These are phyloP conservation scores for Amiota communis DNA, from an alignment of 2,888 invertebrate genomes.

Conservation along the genomic window DNA sequence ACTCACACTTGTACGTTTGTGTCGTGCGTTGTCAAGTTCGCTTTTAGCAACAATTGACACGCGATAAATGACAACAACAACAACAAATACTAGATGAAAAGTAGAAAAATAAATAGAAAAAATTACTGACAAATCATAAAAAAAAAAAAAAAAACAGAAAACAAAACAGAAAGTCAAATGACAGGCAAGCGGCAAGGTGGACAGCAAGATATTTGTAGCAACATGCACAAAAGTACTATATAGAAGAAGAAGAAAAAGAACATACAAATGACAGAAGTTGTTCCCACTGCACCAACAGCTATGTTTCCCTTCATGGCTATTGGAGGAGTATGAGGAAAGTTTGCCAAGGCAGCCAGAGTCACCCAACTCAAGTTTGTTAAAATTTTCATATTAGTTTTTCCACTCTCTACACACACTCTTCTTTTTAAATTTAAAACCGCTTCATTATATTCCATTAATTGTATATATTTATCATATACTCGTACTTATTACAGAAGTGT, in stretches of 20 bases:
- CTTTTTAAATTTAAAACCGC: too few relatives aligned
- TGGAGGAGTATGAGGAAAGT: too few relatives aligned
- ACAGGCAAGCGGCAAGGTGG: background rate
- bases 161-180: background rate
- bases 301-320: background rate
- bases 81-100: constrained; percentile 18
- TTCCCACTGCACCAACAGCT: background rate
- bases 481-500: too few relatives aligned
- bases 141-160: constrained; percentile 23
- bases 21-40: constrained; percentile 37
- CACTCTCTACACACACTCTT: too few relatives aligned
- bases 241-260: constrained; percentile 40
- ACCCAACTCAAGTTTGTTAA: too few relatives aligned
- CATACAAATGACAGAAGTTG: constrained; percentile 59
- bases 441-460: too few relatives aligned
- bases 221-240: background rate
- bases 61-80: constrained; percentile 52
- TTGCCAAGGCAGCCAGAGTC: too few relatives aligned
- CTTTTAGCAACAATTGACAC: constrained; percentile 67
- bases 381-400: too few relatives aligned
- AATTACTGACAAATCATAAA: background rate
- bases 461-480: too few relatives aligned
- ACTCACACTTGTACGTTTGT: too few relatives aligned
- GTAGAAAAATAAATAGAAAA: constrained; percentile 24
- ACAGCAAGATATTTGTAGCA: background rate